Base-by-base conservation (phyloP, 2,888 invertebrate species). In the Tethea ocularis region DNA sequence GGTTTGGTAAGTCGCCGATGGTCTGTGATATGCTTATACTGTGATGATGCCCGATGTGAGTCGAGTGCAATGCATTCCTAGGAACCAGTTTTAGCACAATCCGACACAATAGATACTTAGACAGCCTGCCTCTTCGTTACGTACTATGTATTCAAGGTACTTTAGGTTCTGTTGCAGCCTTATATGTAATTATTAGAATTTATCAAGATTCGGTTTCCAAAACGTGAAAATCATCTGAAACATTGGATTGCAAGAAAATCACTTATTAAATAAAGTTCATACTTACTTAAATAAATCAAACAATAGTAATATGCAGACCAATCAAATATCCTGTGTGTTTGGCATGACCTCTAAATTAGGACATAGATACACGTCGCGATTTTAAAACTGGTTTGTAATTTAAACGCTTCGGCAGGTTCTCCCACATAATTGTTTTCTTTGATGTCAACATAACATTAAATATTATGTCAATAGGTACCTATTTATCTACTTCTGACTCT, bases 11-110 rank as follows among this genome's bases (percentile, higher is more conserved):
- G 74, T 75, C 75, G 73, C 65, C 71, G 75, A 77, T 78, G 75
- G 68, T 69, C 59, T 57, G 65, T 69, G 71, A 72, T 74, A 74
- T 71, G 74, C 76, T 33, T 13, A n/a, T n/a, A 33, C 17, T 10
- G 33, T 33, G 11, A 33, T n/a, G 78, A 73, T 78, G 74, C 68
- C 58, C 65, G 67, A 62, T 69, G 66, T 67, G 60, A 66, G 63
- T 62, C 61, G 72, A 74, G 67, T 68, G 72, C 74, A 75, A 72
- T 80, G 83, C 89, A 87, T 89, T 87, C 84, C 84, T 82, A 78
- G 75, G 80, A 90, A 89, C 89, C 77, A 81, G 90, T 90, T 91
- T 86, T 82, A 80, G 79, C 75, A 78, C 70, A 78, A 78, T 76
- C 79, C 74, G 72, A 71, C 73, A 76, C 77, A 76, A 77, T 76